Conservation (phyloP, 2,888 invertebrate genomes). For the Pantelozetes paolii region DNA sequence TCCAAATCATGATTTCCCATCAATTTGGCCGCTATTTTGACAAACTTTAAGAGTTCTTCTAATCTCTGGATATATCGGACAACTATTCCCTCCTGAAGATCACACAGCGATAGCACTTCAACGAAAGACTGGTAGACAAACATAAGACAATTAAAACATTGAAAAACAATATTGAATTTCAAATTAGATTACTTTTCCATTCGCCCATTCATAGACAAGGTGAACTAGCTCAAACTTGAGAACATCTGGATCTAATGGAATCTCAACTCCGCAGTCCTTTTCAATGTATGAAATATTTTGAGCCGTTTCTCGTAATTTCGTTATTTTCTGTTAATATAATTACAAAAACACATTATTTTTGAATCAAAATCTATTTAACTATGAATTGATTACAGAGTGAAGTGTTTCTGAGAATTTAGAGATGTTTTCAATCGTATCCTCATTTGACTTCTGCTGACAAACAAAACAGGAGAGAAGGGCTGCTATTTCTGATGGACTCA, state of each 20-base stretch:
- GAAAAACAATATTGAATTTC: constrained; percentile 47
- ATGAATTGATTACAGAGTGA: no score
- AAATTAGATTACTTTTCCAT: constrained; percentile 63
- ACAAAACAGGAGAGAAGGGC: constrained; percentile 87
- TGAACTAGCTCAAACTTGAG: constrained; percentile 86
- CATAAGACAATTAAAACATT: constrained; percentile 63
- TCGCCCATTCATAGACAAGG: constrained; percentile 95
- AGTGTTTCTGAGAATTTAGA: no score
- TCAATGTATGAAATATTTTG: constrained; percentile 66
- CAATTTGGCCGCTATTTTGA: constrained; percentile 84
- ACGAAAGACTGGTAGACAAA: constrained; percentile 68
- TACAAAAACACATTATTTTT: no score
- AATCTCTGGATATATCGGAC: constrained; percentile 94
- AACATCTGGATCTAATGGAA: constrained; percentile 57
- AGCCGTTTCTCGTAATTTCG: constrained; percentile 67
- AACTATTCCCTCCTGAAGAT: constrained; percentile 95
- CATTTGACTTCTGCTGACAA: constrained; percentile 62
- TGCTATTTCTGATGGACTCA: constrained; percentile 85
- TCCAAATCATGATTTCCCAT: constrained; percentile 88
- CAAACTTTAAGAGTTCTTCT: constrained; percentile 83
- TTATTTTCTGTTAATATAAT: no score
- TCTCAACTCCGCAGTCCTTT: constrained; percentile 60
- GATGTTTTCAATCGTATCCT: no score
- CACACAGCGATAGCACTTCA: constrained; percentile 84
- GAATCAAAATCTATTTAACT: no score